Evolutionary conservation across 2,113 vertebrate genomes (phyloP).

Genomic region (Kryptolebias marmoratus): DNA sequence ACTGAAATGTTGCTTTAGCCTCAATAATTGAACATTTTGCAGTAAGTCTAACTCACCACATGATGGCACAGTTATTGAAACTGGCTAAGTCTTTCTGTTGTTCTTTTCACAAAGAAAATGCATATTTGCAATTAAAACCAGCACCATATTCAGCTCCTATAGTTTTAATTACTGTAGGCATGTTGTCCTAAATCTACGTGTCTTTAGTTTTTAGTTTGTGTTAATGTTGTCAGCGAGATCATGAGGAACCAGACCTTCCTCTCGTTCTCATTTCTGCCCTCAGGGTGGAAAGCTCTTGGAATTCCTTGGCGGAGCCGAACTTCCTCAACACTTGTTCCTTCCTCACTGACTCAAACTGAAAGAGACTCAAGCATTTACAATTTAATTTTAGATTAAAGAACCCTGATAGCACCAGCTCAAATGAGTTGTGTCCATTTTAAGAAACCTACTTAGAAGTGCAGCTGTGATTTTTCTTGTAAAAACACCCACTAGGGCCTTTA

Average conservation of each 20-base stretch:
- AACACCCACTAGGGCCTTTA: background rate
- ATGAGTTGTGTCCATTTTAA: background rate
- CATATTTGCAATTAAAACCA: background rate
- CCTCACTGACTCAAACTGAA: background rate
- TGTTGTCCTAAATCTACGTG: background rate
- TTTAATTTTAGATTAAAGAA: slow-evolving; percentile 37
- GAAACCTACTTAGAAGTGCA: background rate
- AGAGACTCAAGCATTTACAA: slow-evolving; percentile 1
- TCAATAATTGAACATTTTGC: slow-evolving; percentile 10
- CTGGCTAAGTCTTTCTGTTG: background rate
- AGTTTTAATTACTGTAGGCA: too few relatives aligned
- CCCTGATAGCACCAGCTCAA: slow-evolving; percentile 12
- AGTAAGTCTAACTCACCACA: slow-evolving; percentile 32
- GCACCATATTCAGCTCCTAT: background rate
- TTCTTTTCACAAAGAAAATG: background rate
- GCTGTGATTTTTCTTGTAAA: too few relatives aligned
- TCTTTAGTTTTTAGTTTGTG: background rate
- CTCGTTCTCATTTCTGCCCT: slow-evolving; percentile 23
- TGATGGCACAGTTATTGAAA: slow-evolving; percentile 21
- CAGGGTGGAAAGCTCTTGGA: slow-evolving; percentile 38
- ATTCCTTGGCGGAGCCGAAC: slow-evolving; percentile 61
- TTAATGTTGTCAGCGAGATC: slow-evolving; percentile 19
- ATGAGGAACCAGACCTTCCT: slow-evolving; percentile 12
- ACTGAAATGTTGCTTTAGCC: background rate
- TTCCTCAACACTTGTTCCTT: slow-evolving; percentile 54